Conservation (phyloP, 2,113 vertebrate species). For the Phalacrocorax pelagicus region DNA sequence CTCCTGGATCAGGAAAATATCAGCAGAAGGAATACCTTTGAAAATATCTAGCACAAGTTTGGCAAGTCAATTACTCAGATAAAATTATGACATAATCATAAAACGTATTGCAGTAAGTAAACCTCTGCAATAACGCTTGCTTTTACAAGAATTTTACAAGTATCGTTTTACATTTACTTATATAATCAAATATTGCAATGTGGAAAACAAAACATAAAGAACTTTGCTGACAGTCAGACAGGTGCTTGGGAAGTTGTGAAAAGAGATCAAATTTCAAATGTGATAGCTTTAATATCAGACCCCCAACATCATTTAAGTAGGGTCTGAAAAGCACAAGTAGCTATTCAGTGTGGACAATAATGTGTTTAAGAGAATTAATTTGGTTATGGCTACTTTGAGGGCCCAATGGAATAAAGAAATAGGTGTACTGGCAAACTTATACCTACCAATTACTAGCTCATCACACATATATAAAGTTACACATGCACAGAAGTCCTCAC, state of each 20-base stretch:
- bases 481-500: neutral
- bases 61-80: neutral
- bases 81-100: neutral
- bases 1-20: neutral
- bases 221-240: neutral
- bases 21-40: neutral
- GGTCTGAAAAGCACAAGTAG: neutral
- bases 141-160: neutral
- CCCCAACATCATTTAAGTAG: neutral
- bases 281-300: neutral
- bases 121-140: neutral
- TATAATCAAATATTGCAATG: neutral
- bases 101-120: neutral
- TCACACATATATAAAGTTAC: neutral
- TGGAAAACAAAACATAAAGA: neutral
- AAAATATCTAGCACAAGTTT: neutral
- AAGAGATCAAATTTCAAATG: neutral
- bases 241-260: neutral
- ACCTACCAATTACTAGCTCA: neutral
- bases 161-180: neutral
- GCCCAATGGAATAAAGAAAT: neutral
- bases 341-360: neutral
- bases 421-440: accelerated
- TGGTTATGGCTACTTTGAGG: neutral
- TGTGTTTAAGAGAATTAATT: neutral